Percentiles rank a stretch among this genome's conserved stretches.
phyloP scores from a whole-genome alignment of 2,797 vertebrate species.

The Platalea minor region DNA sequence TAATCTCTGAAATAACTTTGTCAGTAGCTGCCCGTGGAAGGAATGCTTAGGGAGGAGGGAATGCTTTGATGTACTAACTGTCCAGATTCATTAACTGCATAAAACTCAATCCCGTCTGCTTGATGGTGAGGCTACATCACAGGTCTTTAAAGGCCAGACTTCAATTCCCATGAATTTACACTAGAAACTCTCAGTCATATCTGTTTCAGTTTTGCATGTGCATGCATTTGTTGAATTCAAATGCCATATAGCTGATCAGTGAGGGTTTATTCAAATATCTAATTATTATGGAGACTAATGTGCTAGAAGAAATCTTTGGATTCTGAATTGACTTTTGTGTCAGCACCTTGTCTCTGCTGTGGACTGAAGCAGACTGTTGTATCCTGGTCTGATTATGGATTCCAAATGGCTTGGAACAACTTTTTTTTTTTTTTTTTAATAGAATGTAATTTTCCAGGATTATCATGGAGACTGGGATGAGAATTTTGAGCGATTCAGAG shows the following conservation, averaged over 20 bases:
- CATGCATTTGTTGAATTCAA: neutral
- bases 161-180: neutral
- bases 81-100: constrained; percentile 21
- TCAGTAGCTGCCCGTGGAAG: neutral
- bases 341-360: neutral
- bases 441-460: neutral
- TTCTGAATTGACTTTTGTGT: neutral
- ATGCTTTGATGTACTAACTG: neutral
- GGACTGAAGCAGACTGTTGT: neutral
- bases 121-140: neutral
- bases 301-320: neutral
- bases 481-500: neutral
- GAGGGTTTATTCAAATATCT: neutral
- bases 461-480: neutral
- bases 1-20: constrained; percentile 33
- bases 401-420: neutral
- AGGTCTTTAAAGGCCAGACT: neutral
- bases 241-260: neutral
- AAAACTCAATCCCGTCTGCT: neutral
- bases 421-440: neutral
- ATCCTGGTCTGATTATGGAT: neutral
- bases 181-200: neutral
- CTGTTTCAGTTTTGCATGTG: neutral
- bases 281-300: neutral
- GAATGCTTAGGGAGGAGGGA: neutral